These are phyloP conservation scores for Pterophyllum scalare DNA, from an alignment of 2,113 vertebrate genomes.

Conservation along the genomic window DNA sequence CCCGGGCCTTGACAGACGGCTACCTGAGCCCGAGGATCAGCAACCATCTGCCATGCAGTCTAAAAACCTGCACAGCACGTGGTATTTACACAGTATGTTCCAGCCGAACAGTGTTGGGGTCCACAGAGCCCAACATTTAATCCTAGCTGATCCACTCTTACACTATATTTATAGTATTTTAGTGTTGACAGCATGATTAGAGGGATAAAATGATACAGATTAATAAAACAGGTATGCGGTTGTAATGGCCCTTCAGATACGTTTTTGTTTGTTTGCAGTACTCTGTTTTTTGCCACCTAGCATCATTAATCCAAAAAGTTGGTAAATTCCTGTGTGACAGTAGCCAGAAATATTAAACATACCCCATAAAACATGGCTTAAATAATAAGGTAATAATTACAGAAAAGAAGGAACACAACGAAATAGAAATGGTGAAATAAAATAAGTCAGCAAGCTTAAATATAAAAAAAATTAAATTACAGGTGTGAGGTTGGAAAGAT, in stretches of 20 bases:
- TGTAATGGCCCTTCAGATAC: not conserved
- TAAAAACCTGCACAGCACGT: constrained; percentile 8
- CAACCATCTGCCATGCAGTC: constrained; percentile 50
- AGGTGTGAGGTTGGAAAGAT: not conserved
- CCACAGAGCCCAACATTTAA: not conserved
- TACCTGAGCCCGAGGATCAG: constrained; percentile 47
- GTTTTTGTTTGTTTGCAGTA: not conserved
- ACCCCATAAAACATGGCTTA: not conserved
- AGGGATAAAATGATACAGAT: not conserved
- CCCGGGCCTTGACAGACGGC: constrained; percentile 16
- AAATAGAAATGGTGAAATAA: not conserved
- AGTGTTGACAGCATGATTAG: not conserved
- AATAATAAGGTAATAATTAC: not conserved
- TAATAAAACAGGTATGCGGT: not conserved
- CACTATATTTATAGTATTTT: not conserved
- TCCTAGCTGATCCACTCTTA: not conserved
- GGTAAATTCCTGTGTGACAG: not conserved
- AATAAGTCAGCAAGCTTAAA: not conserved
- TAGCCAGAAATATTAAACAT: not conserved
- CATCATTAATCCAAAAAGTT: not conserved
- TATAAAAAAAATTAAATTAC: not conserved
- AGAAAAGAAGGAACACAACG: not conserved
- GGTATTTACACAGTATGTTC: constrained; percentile 2
- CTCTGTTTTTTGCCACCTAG: not conserved
- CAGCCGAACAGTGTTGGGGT: not conserved